Evolutionary conservation across 2,797 vertebrate species (phyloP).

Genomic region (Hydrophis major): DNA sequence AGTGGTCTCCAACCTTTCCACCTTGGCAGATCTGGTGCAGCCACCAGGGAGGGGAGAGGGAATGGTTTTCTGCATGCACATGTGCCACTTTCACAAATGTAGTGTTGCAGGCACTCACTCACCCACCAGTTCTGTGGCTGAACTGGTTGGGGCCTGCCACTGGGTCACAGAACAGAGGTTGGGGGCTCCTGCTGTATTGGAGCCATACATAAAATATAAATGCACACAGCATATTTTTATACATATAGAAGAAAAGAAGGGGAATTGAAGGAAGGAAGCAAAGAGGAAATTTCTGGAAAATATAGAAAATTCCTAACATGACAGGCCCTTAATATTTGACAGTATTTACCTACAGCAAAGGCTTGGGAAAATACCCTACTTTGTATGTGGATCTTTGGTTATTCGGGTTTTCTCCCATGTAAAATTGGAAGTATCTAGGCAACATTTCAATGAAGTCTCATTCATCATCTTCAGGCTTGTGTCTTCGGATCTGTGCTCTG

Average conservation of each 20-base stretch:
- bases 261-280: neutral
- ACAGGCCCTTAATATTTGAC: neutral
- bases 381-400: too few relatives aligned
- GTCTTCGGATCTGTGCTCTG: too few relatives aligned
- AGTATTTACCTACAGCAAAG: neutral
- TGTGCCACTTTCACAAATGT: neutral
- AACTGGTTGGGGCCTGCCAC: neutral
- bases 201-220: neutral
- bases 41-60: neutral
- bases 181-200: neutral
- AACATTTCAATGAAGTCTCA: too few relatives aligned
- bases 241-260: neutral
- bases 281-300: neutral
- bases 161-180: neutral
- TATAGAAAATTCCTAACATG: neutral
- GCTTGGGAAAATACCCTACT: neutral
- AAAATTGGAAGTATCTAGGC: too few relatives aligned
- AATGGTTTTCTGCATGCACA: neutral
- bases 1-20: neutral
- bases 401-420: too few relatives aligned
- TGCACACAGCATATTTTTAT: neutral
- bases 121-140: neutral
- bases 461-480: too few relatives aligned
- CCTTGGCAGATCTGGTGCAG: too few relatives aligned
- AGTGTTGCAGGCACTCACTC: too few relatives aligned